Base-by-base conservation (phyloP, 2,888 invertebrate genomes). In the Stenichneumon culpator region DNA sequence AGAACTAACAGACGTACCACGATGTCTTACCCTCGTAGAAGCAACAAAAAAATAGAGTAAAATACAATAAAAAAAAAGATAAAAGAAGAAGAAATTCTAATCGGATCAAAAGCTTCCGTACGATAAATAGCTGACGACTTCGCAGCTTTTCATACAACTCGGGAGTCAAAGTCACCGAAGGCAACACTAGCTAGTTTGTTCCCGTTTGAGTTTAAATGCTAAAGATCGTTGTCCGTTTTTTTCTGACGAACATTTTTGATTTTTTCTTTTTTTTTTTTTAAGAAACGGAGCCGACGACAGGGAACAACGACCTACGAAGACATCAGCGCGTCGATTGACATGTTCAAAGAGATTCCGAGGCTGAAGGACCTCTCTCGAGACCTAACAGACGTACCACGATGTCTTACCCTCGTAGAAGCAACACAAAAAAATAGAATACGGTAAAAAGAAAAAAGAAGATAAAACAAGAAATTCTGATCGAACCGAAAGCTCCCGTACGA, bases 261-360 rank as follows among this genome's bases (percentile, higher is more conserved):
- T 32, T 32, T 32, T 32, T 32, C 0, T 32, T 32, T 28, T 28
- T 28, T 28, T 28, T 39, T 39, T 39, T 39, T 9, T 9, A 39
- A 9, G 0, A 39, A 39, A 9, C 39, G 4, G 0, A 7, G 0
- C 9, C 9, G 39, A 2, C 39, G 39, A 39, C 39, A 39, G 0
- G 39, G 9, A 39, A 9, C 39, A 9, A 2, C 9, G 9, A 2
- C 39, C 9, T 39, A 2, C 9, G 9, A 39, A 39, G 39, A 39
- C 9, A 39, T 39, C 39, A 52, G 52, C 54, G 63, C 74, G 50
- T 57, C 78, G 82, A 82, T 84, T 82, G 83, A 83, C 82, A 80
- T 85, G 80, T 79, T 86, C 87, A 87, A 89, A 89, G 87, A 86
- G 86, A 86, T 89, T 87, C 80, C 88, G 28, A 57, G 11, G 22